Base-by-base conservation (phyloP, 2,113 vertebrate genomes). In the Lucifuga dentata region DNA sequence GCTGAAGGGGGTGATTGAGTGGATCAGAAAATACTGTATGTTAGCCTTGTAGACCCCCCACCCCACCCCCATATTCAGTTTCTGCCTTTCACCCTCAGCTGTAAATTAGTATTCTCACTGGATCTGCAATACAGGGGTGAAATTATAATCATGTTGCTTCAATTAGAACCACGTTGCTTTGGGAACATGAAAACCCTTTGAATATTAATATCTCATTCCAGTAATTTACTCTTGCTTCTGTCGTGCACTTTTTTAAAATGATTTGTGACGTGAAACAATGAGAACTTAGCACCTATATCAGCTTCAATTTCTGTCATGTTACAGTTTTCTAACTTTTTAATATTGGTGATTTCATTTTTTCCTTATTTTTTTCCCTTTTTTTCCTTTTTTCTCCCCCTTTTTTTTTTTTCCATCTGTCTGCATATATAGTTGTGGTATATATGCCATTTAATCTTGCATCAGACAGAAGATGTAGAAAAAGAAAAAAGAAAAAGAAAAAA, bases 151-250 rank as follows among this genome's bases (percentile, higher is more conserved):
- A 49, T 46, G 51, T 48, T 63, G 21, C 38, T 75, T 80, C 70
- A 83, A 58, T 83, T 82, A 78, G 63, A 74, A 57, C 40, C 61
- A 48, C 38, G 70, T 65, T 75, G 66, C 61, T 77, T 35, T 63
- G 69, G 71, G 56, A 73, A n/a, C 16, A 35, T 20, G 32, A 36
- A 49, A 53, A 24, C 16, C 41, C 52, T 71, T 68, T 73, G 26
- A 58, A 53, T 63, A 57, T 51, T 52, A 52, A 56, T 33, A 44
- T 76, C 58, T 78, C 11, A 55, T 70, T 70, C 20, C 32, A 36
- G 53, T 66, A 3, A 72, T 33, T 78, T 71, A 32, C 17, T 59
- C 19, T n/a, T n/a, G 15, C 46, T 64, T 43, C 52, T 19, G 8
- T 29, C n/a, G 16, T 56, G 13, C 12, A 52, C 21, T 24, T 26